These are phyloP conservation scores for Cantharis rufa DNA, from an alignment of 2,888 invertebrate species.

Conservation along the genomic window DNA sequence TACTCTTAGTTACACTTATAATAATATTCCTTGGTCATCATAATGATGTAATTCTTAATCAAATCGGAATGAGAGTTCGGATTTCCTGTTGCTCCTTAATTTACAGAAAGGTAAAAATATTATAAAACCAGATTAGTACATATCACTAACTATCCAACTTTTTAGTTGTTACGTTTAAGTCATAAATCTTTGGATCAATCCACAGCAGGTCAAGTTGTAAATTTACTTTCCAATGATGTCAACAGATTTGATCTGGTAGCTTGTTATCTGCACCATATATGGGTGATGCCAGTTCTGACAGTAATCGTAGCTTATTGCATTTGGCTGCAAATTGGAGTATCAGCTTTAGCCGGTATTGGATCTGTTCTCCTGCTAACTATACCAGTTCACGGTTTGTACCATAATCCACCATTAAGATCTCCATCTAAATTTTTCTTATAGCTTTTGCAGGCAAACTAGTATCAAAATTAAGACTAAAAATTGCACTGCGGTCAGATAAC, in stretches of 20 bases:
- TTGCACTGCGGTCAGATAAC: constrained; percentile 61
- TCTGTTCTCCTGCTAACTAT: constrained; percentile 59
- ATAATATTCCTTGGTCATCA: neutral
- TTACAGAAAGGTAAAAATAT: constrained; percentile 71
- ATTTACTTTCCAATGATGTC: constrained; percentile 84
- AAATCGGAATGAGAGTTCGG: constrained; percentile 69
- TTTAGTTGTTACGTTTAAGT: constrained; percentile 68
- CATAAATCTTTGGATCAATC: constrained; percentile 76
- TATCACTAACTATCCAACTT: constrained; percentile 75
- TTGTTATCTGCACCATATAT: constrained; percentile 79
- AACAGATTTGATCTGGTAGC: constrained; percentile 85
- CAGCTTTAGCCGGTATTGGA: constrained; percentile 63
- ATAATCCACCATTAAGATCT: neutral
- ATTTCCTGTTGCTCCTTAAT: constrained; percentile 74
- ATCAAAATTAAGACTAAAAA: constrained; percentile 47
- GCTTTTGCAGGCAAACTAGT: constrained; percentile 35
- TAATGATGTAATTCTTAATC: neutral
- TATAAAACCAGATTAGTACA: neutral
- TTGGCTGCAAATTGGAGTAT: constrained; percentile 65
- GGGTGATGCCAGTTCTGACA: constrained; percentile 81
- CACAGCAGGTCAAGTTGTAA: constrained; percentile 80
- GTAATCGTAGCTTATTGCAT: constrained; percentile 75
- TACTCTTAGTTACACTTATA: neutral
- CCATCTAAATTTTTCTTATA: constrained; percentile 8
- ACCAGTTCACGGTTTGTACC: constrained; percentile 57